Conservation (phyloP, 2,888 invertebrate species). For the Drosophila greeni region DNA sequence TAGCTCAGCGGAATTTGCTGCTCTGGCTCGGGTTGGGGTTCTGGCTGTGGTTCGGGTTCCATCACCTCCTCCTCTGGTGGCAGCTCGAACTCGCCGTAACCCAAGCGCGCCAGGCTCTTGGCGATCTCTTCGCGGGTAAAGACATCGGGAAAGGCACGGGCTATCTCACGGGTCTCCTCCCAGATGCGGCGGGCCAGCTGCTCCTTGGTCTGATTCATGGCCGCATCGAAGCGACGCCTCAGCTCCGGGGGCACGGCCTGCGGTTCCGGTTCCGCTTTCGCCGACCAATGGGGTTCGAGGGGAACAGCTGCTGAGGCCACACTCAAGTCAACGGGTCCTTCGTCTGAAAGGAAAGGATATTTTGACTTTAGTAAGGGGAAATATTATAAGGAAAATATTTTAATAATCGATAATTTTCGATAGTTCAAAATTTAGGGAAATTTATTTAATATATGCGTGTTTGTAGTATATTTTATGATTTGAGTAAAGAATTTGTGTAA, state of each 20-base stretch:
- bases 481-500: no score
- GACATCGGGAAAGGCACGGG: conserved; percentile 77
- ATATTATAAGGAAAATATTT: background rate
- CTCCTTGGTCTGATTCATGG: conserved; percentile 69
- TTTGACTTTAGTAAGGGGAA: background rate
- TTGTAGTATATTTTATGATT: no score
- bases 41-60: conserved; percentile 38
- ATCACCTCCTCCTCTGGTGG: conserved; percentile 59
- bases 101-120: conserved; percentile 72
- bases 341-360: conserved; percentile 56
- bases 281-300: conserved; percentile 43
- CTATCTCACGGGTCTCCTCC: conserved; percentile 77
- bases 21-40: conserved; percentile 26
- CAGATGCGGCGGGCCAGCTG: conserved; percentile 76
- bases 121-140: conserved; percentile 77
- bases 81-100: conserved; percentile 73
- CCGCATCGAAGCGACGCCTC: conserved; percentile 56
- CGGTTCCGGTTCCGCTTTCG: conserved; percentile 42
- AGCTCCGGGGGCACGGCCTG: conserved; percentile 54
- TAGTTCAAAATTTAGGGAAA: no score
- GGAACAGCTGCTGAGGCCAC: conserved; percentile 64
- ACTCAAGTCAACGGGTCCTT: conserved; percentile 77
- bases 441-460: no score
- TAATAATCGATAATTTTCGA: background rate
- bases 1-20: conserved; percentile 30